Evolutionary conservation across 2,888 invertebrate species (phyloP).

Genomic region (Hirtodrosophila histrioides): DNA sequence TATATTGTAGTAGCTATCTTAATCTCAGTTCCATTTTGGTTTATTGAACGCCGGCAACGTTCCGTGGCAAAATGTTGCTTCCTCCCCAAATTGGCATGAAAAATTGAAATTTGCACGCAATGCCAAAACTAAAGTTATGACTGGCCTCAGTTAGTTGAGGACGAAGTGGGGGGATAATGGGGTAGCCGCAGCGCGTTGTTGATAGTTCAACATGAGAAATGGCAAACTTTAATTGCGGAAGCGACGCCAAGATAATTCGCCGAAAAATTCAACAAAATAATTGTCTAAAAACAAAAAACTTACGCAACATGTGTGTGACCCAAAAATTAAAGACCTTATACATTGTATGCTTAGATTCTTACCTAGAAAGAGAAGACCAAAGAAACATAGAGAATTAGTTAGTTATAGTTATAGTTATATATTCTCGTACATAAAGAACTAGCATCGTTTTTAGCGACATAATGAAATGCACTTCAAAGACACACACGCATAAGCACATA

Average conservation of each 20-base stretch:
- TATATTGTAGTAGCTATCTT: slow-evolving; percentile 34
- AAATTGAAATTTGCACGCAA: slow-evolving; percentile 79
- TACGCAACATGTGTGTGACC: slow-evolving; percentile 52
- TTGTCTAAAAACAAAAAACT: slow-evolving; percentile 48
- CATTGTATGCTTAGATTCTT: slow-evolving; percentile 48
- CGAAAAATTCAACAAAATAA: slow-evolving; percentile 10
- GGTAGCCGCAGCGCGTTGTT: slow-evolving; percentile 41
- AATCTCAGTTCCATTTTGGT: slow-evolving; percentile 51
- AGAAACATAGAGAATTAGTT: slow-evolving; percentile 41
- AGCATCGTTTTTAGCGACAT: slow-evolving; percentile 21
- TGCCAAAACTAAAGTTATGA: slow-evolving; percentile 58
- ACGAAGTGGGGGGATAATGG: background rate
- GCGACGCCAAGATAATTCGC: slow-evolving; percentile 30
- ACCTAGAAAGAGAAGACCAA: slow-evolving; percentile 58
- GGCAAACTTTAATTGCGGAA: slow-evolving; percentile 73
- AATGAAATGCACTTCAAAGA: slow-evolving; percentile 40
- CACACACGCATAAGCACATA: background rate
- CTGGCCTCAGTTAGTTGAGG: background rate
- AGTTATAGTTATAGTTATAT: slow-evolving; percentile 11
- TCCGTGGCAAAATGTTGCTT: slow-evolving; percentile 10
- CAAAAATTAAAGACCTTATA: slow-evolving; percentile 6
- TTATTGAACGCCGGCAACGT: slow-evolving; percentile 44
- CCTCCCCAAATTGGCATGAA: slow-evolving; percentile 48
- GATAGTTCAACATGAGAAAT: slow-evolving; percentile 66
- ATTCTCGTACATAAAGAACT: slow-evolving; percentile 2